Base-by-base conservation (phyloP, 2,888 invertebrate genomes). In the Machimus rusticus region DNA sequence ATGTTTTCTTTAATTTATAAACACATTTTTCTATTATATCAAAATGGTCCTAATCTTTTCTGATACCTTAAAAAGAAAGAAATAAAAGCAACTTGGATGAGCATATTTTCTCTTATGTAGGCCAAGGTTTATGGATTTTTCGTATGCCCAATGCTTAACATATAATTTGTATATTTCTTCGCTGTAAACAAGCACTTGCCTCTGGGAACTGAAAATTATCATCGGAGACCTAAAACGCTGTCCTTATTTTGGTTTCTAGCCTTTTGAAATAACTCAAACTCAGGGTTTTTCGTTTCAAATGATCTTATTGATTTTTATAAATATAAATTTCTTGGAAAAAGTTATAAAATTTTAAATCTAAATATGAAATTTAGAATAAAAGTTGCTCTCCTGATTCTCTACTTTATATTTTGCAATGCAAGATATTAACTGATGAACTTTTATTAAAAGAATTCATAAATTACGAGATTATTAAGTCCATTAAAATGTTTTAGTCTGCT, bases 101-200 rank as follows among this genome's bases (percentile, higher is more conserved):
- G 66, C 2, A 66, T 28, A 66, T 23, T 66, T 66, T 66, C 9
- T 8, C 31, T 37, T 77, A 77, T 77, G 34, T 77, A 77, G 39
- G 77, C 39, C 77, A 77, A 77, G 39, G 77, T 77, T 77, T 77
- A 77, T 77, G 16, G 77, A 77, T 37, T 77, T 77, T 77, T 19
- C 77, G 39, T 31, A 16, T 39, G n/a, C 16, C 39, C 37, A 37
- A 0, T 19, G 19, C 31, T 8, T 77, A 9, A 37, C 8, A 77
- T 23, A 9, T 77, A 37, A 77, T 77, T 37, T 77, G 37, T 37
- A 77, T 77, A 77, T 77, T 77, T 77, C 12, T 19, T 5, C 39
- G n/a, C 14, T n/a, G 5, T 76, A 39, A 76, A 76, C 8, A 28
- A n/a, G 28, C 12, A 66, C 66, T 66, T 23, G 12, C 12, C 23